Conservation (phyloP, 2,113 vertebrate species). For the Delphinapterus leucas region DNA sequence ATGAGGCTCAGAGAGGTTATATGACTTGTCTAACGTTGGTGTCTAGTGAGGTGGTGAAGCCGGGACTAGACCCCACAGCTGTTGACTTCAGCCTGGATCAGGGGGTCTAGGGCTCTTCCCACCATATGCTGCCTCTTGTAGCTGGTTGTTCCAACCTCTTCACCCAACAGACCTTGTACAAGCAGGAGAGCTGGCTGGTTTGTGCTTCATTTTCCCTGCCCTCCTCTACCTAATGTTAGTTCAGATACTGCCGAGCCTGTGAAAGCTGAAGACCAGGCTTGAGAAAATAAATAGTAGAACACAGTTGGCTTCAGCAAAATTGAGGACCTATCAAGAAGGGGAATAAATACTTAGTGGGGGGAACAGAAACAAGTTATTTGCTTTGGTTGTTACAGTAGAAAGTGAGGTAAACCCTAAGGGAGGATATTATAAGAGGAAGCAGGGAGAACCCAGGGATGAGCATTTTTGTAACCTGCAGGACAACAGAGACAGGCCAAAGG, state of each 20-base stretch:
- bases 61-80: background rate
- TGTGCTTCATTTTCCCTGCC: background rate
- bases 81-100: background rate
- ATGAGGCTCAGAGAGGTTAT: background rate
- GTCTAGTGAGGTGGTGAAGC: background rate
- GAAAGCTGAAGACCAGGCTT: background rate
- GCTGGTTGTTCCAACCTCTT: background rate
- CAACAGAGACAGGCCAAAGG: background rate
- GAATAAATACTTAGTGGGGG: background rate
- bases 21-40: background rate
- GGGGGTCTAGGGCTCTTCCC: background rate
- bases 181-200: background rate
- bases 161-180: background rate
- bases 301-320: background rate
- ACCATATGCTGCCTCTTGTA: background rate
- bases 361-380: background rate
- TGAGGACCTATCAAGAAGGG: background rate
- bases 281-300: background rate
- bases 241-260: background rate
- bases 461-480: background rate
- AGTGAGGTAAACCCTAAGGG: background rate
- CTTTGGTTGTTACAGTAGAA: constrained; percentile 40
- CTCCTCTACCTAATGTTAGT: background rate
- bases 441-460: background rate
- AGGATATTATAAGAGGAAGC: background rate